phyloP scores from a whole-genome alignment of 2,797 vertebrate species.

The Masticophis lateralis region DNA sequence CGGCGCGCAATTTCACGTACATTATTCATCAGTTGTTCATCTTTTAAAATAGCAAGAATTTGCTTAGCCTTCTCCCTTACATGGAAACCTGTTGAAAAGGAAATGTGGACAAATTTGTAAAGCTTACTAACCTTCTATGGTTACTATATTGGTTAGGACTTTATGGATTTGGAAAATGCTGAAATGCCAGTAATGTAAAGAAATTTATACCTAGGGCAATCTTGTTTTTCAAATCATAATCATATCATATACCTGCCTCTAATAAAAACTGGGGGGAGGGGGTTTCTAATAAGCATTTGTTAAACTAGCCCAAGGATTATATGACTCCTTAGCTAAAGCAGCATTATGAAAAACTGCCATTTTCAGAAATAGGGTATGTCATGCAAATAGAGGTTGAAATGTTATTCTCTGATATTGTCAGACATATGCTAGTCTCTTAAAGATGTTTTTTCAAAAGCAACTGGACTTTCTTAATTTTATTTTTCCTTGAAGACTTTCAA shows the following conservation, averaged over 20 bases:
- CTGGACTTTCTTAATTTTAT: neutral
- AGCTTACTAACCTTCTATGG: conserved; percentile 10
- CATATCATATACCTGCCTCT: neutral
- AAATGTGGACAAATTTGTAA: neutral
- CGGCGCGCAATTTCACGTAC: conserved; percentile 53
- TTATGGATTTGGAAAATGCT: neutral
- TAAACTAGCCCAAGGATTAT: neutral
- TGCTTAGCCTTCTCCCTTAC: conserved; percentile 63
- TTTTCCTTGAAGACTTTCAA: neutral
- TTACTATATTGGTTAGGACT: neutral
- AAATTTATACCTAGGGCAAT: neutral
- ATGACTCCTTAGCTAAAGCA: neutral
- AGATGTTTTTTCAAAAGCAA: neutral
- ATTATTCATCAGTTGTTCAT: conserved; percentile 53
- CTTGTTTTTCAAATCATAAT: neutral
- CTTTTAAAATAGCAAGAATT: conserved; percentile 59
- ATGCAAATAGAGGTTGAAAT: neutral
- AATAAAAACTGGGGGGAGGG: neutral
- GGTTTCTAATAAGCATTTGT: neutral
- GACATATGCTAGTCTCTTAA: neutral
- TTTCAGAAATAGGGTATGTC: neutral
- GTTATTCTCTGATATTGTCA: neutral
- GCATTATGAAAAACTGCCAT: neutral
- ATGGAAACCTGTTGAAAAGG: conserved; percentile 56
- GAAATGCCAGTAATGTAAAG: neutral